Evolutionary conservation across 2,888 invertebrate genomes (phyloP), one percentile per base, ranked within the genome.

Genomic region (Acleris sparsana): DNA sequence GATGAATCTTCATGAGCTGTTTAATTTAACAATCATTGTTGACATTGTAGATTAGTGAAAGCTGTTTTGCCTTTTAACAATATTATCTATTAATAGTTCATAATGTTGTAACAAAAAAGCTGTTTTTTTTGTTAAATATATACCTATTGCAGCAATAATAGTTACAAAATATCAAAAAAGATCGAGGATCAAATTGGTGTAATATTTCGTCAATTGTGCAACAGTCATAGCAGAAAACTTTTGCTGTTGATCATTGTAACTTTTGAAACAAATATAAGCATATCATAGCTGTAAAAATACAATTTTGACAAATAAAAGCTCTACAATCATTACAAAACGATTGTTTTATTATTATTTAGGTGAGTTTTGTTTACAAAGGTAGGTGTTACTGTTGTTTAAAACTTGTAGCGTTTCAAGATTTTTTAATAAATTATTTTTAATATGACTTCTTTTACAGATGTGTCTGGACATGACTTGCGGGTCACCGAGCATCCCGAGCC

Each of bases 271-370:
- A 94, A 95, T 94, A 94, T 95, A 96, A 96, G 96, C 96, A 96
- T 96, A 96, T 96, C 96, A 96, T 96, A 96, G 96, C 95, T 96
- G 96, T 96, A 96, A 96, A 95, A 95, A 94, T 94, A 94, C 94
- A 94, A 95, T 95, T 94, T 95, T 95, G 95, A 95, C 95, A 95
- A 95, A 95, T 95, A 95, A 95, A 95, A 95, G 94, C 94, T 94
- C 93, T 92, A 94, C 93, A 94, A 90, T 90, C 91, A 92, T 90
- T 91, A 89, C 86, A 86, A 78, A 82, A 77, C 68, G 75, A 74
- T 71, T 83, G 67, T 88, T 89, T 87, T 78, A 84, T 83, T 86
- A 68, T 61, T 53, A 55, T 11, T 39, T 51, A 53, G 7, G 16
- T 63, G 60, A 33, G 53, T 53, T 57, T 55, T 16, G 13, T n/a